Base-by-base conservation (phyloP, 2,888 invertebrate species). In the Emmelina monodactyla region DNA sequence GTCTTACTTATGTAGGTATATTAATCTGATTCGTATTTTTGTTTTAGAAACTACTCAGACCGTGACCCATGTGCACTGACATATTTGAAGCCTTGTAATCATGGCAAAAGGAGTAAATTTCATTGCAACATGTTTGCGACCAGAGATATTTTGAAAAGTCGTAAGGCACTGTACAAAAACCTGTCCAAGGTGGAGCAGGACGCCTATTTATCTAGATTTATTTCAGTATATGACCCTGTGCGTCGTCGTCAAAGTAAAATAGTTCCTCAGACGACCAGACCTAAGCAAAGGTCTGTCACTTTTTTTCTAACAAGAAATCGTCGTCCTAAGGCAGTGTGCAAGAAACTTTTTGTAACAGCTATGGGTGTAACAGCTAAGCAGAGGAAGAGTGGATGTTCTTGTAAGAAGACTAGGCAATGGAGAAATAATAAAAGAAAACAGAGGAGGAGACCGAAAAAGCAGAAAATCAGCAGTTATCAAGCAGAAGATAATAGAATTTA, bases 361-460 rank as follows among this genome's bases (percentile, higher is more conserved):
- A 16, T 22, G 29, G 29, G 14, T 35, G 12, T 22, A n/a, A n/a
- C n/a, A n/a, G n/a, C n/a, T n/a, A 13, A 25, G 16, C 31, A 11
- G 11, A 14, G 29, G 29, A 28, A 37, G 29, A 22, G 30, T 32
- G 32, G 28, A 32, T 22, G 32, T 31, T 16, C 28, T 19, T 22
- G 28, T 13, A 11, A 31, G 7, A 13, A 12, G 14, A 13, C 4
- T 37, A 7, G 15, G 14, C 28, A 13, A 30, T 29, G 38, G 38
- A 14, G 29, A 31, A 28, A 36, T 31, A 31, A 35, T 31, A 22
- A 28, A 16, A 25, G 38, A 38, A 16, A 35, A 33, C 9, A 22
- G 38, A 29, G 38, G 38, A 16, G 38, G 35, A 29, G 35, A 38
- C 32, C 29, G 35, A 22, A 37, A 37, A 19, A 11, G 30, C 14